phyloP scores from a whole-genome alignment of 1,140 invertebrate species.

The Melipona quadrifasciata region DNA sequence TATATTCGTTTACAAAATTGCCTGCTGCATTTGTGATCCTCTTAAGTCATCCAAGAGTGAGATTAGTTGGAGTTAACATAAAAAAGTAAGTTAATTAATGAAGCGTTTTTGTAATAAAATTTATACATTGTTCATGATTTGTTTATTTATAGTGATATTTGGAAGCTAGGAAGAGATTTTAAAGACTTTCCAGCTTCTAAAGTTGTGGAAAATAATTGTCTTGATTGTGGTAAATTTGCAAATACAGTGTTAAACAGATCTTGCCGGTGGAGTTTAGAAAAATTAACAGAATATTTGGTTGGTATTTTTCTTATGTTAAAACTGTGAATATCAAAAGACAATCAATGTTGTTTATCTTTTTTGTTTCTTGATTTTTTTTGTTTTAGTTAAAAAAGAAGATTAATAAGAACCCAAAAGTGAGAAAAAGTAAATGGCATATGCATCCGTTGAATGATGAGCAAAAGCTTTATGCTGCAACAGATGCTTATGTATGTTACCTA shows the following conservation, averaged over 20 bases:
- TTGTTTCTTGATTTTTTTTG: constrained; percentile 4
- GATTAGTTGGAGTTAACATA: constrained; percentile 85
- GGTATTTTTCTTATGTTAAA: constrained; percentile 15
- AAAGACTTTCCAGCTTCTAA: constrained; percentile 80
- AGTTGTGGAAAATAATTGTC: constrained; percentile 83
- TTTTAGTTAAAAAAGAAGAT: constrained; percentile 81
- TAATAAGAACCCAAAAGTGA: constrained; percentile 83
- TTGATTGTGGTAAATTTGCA: constrained; percentile 83
- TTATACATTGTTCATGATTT: constrained; percentile 5
- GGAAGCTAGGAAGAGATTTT: constrained; percentile 85
- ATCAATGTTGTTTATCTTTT: background rate
- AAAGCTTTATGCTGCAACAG: constrained; percentile 85
- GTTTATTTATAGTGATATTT: constrained; percentile 82
- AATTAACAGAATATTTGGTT: constrained; percentile 83
- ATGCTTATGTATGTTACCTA: constrained; percentile 84
- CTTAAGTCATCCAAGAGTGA: constrained; percentile 83
- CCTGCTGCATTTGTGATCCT: constrained; percentile 82
- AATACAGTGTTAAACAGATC: constrained; percentile 82
- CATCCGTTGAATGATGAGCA: constrained; percentile 83
- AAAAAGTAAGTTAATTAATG: constrained; percentile 82
- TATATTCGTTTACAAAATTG: constrained; percentile 82
- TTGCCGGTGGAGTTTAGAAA: constrained; percentile 85
- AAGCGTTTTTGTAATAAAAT: background rate
- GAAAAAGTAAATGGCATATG: constrained; percentile 85
- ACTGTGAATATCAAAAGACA: background rate